Evolutionary conservation across 2,888 invertebrate genomes (phyloP).

Genomic region (Holacanthella duospinosa): DNA sequence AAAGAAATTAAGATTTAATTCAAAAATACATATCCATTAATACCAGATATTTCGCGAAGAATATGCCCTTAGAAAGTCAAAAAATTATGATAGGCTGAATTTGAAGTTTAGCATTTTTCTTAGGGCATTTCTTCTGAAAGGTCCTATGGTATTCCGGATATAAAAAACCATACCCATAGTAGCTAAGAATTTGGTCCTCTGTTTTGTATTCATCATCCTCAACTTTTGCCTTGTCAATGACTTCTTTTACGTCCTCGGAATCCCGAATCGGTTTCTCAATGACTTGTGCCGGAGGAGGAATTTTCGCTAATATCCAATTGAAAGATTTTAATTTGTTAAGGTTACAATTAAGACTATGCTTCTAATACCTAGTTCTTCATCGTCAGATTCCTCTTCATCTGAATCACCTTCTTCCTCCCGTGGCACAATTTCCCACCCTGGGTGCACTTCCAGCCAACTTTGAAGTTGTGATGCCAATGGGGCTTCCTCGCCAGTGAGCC

Average conservation of each 20-base stretch:
- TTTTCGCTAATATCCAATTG: conserved; percentile 9
- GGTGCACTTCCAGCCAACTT: conserved; percentile 77
- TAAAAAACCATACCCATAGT: conserved; percentile 60
- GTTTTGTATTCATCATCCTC: conserved; percentile 95
- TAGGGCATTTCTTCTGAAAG: no score
- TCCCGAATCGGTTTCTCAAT: conserved; percentile 21
- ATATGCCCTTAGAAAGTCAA: no score
- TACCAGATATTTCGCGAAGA: no score
- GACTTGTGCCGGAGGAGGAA: conserved; percentile 20
- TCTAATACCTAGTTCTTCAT: conserved; percentile 40
- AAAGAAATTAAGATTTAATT: neutral
- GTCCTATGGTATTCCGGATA: no score
- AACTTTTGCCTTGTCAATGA: conserved; percentile 74
- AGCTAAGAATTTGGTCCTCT: conserved; percentile 72
- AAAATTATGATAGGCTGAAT: no score
- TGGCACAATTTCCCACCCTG: conserved; percentile 80
- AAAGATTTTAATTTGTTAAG: neutral
- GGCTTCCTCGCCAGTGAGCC: conserved; percentile 66
- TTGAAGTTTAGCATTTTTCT: no score
- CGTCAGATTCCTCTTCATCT: conserved; percentile 46
- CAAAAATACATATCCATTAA: no score
- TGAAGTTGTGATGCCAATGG: conserved; percentile 75
- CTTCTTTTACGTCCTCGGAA: conserved; percentile 48
- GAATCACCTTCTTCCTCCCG: conserved; percentile 42
- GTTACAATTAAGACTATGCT: neutral